Evolutionary conservation across 2,888 invertebrate species (phyloP), one percentile per base, ranked within the genome.

Genomic region (Scotopteryx bipunctaria): DNA sequence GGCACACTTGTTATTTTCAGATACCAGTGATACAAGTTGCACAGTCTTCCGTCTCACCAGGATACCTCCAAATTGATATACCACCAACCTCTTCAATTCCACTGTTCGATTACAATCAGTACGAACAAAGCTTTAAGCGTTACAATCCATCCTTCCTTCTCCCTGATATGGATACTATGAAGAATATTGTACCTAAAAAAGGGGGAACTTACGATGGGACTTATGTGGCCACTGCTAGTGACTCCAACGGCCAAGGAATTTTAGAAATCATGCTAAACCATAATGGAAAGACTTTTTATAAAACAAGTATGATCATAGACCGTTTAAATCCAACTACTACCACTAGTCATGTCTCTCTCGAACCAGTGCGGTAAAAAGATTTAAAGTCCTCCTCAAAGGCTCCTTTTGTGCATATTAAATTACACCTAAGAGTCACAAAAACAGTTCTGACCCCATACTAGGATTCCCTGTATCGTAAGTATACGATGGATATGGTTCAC

Each of bases 1-100:
- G 60, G 67, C 64, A 40, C 67, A 69, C 65, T 47, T 17, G 5
- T 31, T 27, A 16, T 38, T 54, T 66, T 25, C 59, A 59, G 45
- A 41, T 60, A 0, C 38, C 45, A n/a, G 25, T 25, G 41, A 5
- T 51, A 2, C 46, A 21, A 1, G 0, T 56, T 1, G 44, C 42
- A 9, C 38, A 33, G 15, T 47, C 41, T 0, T 49, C 33, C 1
- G n/a, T 2, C 2, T 9, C 43, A 0, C 57, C 32, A 4, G 40
- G 29, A 6, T 43, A 29, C 5, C 51, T 23, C 4, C 43, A 25
- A 3, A 19, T 36, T 4, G 5, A 11, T 5, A 8, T 59, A 5
- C 48, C 49, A n/a, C 1, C 31, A 29, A 13, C 35, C 42, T 16
- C 48, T 41, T 15, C 41, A 13, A 4, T 8, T 48, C 2, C 40